Evolutionary conservation across 2,888 invertebrate genomes (phyloP).

Genomic region (Diloba caeruleocephala): DNA sequence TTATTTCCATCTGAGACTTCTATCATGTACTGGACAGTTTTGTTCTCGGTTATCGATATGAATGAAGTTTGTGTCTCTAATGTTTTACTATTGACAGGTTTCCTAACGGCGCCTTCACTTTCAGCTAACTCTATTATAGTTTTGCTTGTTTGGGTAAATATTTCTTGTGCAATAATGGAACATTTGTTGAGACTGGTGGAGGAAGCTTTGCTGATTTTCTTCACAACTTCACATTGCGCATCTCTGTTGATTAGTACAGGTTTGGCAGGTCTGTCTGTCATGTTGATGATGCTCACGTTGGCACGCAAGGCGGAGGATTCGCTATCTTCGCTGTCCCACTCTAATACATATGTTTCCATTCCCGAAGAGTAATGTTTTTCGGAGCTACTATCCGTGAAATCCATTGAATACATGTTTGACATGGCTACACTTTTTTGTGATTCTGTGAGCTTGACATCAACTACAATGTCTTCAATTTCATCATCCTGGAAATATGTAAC

Average conservation of each 20-base stretch:
- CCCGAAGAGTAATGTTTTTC: constrained; percentile 80
- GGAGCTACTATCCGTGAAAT: constrained; percentile 80
- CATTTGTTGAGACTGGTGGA: constrained; percentile 58
- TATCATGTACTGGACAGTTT: constrained; percentile 71
- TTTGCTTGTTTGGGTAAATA: constrained; percentile 89
- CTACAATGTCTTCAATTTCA: constrained; percentile 78
- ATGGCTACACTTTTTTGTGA: constrained; percentile 83
- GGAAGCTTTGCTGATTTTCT: constrained; percentile 48
- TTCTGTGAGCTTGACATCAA: constrained; percentile 75
- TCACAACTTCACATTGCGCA: constrained; percentile 41
- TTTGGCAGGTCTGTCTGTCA: constrained; percentile 41
- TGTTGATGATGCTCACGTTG: constrained; percentile 57
- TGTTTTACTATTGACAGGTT: constrained; percentile 55
- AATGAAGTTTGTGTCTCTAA: constrained; percentile 82
- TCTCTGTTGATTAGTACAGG: constrained; percentile 45
- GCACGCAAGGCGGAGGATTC: constrained; percentile 63
- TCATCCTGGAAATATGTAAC: constrained; percentile 69
- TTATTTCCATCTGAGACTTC: constrained; percentile 52
- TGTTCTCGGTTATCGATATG: constrained; percentile 74
- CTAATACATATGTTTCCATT: constrained; percentile 80
- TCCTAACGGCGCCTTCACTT: constrained; percentile 59
- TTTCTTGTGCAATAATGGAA: constrained; percentile 72
- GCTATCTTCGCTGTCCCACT: constrained; percentile 75
- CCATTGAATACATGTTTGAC: constrained; percentile 75
- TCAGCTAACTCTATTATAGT: constrained; percentile 87